Conservation (phyloP, 2,113 vertebrate species). For the Lophura nycthemera region DNA sequence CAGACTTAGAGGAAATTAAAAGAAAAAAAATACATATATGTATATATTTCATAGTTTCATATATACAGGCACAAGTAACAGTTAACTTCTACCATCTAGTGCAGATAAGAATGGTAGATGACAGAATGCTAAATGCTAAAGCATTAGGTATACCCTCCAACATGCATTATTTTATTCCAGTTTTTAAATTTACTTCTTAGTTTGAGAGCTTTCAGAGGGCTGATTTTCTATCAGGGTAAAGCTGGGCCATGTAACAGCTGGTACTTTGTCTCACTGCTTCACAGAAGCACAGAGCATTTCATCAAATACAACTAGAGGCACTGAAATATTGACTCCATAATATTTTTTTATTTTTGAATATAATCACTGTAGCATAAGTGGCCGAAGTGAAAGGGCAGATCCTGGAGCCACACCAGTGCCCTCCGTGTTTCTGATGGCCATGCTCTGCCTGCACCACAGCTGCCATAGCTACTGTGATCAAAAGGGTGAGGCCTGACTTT, state of each 20-base stretch:
- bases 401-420: neutral
- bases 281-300: neutral
- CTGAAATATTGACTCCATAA: rapidly evolving
- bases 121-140: neutral
- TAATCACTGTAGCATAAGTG: neutral
- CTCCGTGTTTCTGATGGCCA: neutral
- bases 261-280: neutral
- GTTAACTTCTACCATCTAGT: neutral
- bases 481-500: neutral
- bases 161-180: neutral
- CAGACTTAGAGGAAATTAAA: neutral
- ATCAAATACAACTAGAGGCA: rapidly evolving
- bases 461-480: neutral
- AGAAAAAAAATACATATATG: neutral
- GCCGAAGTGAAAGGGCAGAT: neutral
- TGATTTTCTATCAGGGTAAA: neutral
- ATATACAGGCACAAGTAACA: neutral
- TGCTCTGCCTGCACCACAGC: no score
- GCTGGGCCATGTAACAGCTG: neutral
- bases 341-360: neutral
- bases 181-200: neutral
- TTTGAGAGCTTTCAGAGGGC: neutral
- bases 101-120: rapidly evolving
- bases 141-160: neutral
- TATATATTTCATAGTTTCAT: rapidly evolving